Percentiles rank a stretch among this genome's conserved stretches.
phyloP scores from a whole-genome alignment of 2,797 vertebrate species.

The Channallabes apus region DNA sequence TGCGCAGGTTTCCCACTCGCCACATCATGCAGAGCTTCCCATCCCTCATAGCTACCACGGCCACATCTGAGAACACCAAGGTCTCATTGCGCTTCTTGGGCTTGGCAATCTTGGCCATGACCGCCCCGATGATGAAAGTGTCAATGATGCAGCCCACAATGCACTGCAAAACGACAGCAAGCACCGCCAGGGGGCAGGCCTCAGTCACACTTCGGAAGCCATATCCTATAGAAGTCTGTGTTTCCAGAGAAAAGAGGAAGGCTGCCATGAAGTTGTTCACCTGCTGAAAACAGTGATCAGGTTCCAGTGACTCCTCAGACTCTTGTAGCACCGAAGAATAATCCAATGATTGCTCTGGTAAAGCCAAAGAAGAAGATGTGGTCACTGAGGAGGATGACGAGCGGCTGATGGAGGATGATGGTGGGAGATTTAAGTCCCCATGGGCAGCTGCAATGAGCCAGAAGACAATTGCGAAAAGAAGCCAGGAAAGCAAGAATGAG shows the following conservation, averaged over 20 bases:
- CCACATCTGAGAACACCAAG: constrained; percentile 84
- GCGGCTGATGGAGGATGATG: constrained; percentile 60
- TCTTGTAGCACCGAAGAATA: constrained; percentile 44
- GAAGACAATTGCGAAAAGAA: constrained; percentile 88
- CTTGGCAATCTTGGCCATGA: constrained; percentile 94
- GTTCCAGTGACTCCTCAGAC: constrained; percentile 48
- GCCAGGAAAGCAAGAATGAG: constrained; percentile 91
- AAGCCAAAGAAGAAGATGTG: constrained; percentile 51
- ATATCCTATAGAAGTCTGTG: constrained; percentile 88
- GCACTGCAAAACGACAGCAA: constrained; percentile 91
- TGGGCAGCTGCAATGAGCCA: constrained; percentile 88
- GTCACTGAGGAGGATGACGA: constrained; percentile 62
- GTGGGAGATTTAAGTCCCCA: constrained; percentile 67
- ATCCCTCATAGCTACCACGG: constrained; percentile 86
- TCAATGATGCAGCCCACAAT: constrained; percentile 93
- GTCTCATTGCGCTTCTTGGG: constrained; percentile 95
- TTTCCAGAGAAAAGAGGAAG: constrained; percentile 90
- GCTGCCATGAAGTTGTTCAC: constrained; percentile 91
- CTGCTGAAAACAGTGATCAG: constrained; percentile 83
- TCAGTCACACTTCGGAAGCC: constrained; percentile 92
- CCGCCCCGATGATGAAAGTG: constrained; percentile 92
- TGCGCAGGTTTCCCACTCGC: constrained; percentile 88
- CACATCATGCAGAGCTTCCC: constrained; percentile 92
- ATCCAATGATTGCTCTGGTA: not conserved
- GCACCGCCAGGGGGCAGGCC: constrained; percentile 87